Evolutionary conservation across 2,888 invertebrate genomes (phyloP).

Genomic region (Noctuana brunneofusca): DNA sequence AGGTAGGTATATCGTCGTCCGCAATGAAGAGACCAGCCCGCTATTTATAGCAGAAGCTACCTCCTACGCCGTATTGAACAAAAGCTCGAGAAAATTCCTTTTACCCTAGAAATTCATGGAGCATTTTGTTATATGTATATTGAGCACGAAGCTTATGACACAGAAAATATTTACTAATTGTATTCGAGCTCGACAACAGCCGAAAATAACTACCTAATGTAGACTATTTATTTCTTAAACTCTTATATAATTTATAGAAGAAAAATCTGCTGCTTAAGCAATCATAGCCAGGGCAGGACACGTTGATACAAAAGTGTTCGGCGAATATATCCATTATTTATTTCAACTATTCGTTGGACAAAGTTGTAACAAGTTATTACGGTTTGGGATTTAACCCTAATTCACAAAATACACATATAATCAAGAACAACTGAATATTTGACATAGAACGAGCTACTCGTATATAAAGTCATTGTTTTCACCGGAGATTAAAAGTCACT

Average conservation of each 20-base stretch:
- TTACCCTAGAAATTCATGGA: conserved; percentile 15
- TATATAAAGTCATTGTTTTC: too few species aligned
- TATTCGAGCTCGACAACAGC: not conserved
- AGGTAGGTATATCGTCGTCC: conserved; percentile 5
- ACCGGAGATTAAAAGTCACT: too few species aligned
- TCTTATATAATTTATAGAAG: not conserved
- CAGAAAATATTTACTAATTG: not conserved
- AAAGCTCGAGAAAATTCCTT: conserved; percentile 17
- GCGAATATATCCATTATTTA: too few species aligned
- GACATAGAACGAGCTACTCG: too few species aligned
- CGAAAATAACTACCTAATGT: not conserved
- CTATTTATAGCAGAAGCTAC: conserved; percentile 39
- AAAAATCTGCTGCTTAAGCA: not conserved
- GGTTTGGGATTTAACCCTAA: too few species aligned
- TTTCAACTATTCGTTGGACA: too few species aligned
- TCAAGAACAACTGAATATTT: too few species aligned
- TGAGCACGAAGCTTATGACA: not conserved
- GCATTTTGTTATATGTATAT: not conserved
- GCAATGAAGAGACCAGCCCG: conserved; percentile 9
- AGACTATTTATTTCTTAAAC: not conserved
- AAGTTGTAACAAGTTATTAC: too few species aligned
- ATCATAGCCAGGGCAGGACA: too few species aligned
- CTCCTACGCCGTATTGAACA: conserved; percentile 35
- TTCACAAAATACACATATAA: too few species aligned
- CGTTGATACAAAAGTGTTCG: too few species aligned